Conservation (phyloP, 2,113 vertebrate species). For the Thalassoma bifasciatum region DNA sequence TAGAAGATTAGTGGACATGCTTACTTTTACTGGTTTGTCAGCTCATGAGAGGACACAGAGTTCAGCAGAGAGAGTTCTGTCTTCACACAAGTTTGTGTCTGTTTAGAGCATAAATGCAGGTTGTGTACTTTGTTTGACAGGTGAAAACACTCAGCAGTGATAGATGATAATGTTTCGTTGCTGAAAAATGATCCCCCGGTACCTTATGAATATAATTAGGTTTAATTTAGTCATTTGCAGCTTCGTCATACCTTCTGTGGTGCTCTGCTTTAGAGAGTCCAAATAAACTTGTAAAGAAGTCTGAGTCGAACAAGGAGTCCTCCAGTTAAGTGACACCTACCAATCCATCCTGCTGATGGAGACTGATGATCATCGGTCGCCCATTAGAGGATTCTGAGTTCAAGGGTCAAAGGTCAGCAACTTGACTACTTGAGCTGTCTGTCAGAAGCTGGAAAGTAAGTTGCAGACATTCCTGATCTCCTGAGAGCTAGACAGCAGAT, state of each 20-base stretch:
- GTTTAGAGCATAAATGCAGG: slow-evolving; percentile 56
- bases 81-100: slow-evolving; percentile 57
- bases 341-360: slow-evolving; percentile 66
- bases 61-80: slow-evolving; percentile 55
- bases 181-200: slow-evolving; percentile 36
- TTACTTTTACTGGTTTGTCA: slow-evolving; percentile 58
- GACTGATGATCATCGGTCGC: slow-evolving; percentile 53
- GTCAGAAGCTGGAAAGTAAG: slow-evolving; percentile 51
- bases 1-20: slow-evolving; percentile 60
- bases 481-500: slow-evolving; percentile 10
- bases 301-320: slow-evolving; percentile 24
- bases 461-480: slow-evolving; percentile 33
- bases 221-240: slow-evolving; percentile 31
- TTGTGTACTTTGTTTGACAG: slow-evolving; percentile 60
- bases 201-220: slow-evolving; percentile 41
- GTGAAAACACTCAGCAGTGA: slow-evolving; percentile 45
- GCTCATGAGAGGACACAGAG: slow-evolving; percentile 45
- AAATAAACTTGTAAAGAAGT: slow-evolving; percentile 50
- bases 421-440: slow-evolving; percentile 43
- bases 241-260: slow-evolving; percentile 19
- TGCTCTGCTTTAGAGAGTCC: slow-evolving; percentile 13
- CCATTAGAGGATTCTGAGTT: slow-evolving; percentile 48
- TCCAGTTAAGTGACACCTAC: slow-evolving; percentile 36
- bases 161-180: slow-evolving; percentile 60
- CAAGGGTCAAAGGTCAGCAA: slow-evolving; percentile 34